Evolutionary conservation across 2,888 invertebrate genomes (phyloP).

Genomic region (Tryphoninae sp.): DNA sequence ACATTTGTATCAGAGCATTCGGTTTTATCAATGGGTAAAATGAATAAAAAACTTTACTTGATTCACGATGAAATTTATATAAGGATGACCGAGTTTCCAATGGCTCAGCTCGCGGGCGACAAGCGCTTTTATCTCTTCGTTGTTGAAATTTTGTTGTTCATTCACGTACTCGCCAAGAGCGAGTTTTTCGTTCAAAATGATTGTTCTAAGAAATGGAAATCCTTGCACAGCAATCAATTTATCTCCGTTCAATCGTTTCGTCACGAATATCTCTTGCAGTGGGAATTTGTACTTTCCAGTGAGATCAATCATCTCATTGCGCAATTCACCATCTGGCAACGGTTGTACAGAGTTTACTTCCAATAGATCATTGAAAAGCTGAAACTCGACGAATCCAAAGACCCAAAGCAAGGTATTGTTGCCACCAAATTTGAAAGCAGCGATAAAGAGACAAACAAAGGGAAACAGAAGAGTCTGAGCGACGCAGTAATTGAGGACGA

Average conservation of each 20-base stretch:
- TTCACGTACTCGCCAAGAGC: conserved; percentile 2
- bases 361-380: conserved; percentile 47
- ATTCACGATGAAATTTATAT: conserved; percentile 48
- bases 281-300: conserved; percentile 48
- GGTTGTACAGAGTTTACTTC: conserved; percentile 24
- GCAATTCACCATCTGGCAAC: conserved; percentile 40
- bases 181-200: conserved; percentile 54
- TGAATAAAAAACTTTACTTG: conserved; percentile 46
- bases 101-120: conserved; percentile 56
- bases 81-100: conserved; percentile 43
- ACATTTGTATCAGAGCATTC: background rate
- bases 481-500: conserved; percentile 49
- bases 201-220: conserved; percentile 33
- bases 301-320: conserved; percentile 14
- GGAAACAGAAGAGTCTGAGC: conserved; percentile 59
- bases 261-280: conserved; percentile 45
- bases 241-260: conserved; percentile 3
- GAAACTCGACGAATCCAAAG: conserved; percentile 55
- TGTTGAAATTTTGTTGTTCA: conserved; percentile 24
- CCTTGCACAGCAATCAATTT: conserved; percentile 38
- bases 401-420: conserved; percentile 52
- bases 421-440: conserved; percentile 53
- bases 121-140: conserved; percentile 41
- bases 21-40: background rate
- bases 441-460: conserved; percentile 55